Evolutionary conservation across 2,113 vertebrate species (phyloP), one percentile per base, ranked within the genome.

Genomic region (Potamarius usumacintae): DNA sequence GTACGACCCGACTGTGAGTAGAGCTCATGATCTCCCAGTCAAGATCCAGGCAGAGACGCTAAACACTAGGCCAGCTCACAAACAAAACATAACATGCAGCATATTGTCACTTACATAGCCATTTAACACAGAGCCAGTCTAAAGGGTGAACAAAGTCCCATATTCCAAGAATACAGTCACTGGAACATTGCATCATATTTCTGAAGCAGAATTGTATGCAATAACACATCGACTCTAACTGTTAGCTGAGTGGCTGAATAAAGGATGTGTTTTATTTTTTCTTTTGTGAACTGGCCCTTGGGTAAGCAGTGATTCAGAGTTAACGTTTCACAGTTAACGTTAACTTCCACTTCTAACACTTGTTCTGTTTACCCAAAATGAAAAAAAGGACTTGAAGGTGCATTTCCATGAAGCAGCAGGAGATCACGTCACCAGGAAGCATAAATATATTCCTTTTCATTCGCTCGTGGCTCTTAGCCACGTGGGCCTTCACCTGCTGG

Each of bases 351-450:
- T 92, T 93, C 88, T 84, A 88, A 93, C 81, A 74, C 15, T 78
- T 34, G 82, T 87, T 90, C 77, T 92, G 90, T 94, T 92, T 90
- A 91, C 78, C 74, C 78, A 83, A 79, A 91, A 93, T 86, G 27
- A 87, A 88, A 82, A 88, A 92, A 88, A 4, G 42, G 88, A 90
- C 84, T 88, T 92, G 25, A 93, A 91, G 88, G 50, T 53, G 7
- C 14, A 89, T 94, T 93, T 92, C 88, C 85, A 92, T 92, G 87
- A 89, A 91, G 89, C 86, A 83, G 90, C 69, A 12, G 89, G 85
- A 85, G 87, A 90, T 62, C 48, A 77, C 25, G 7, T 22, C 55
- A 17, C 84, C 88, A 79, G 30, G 90, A 85, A 90, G 77, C 65
- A 27, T 83, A 65, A 92, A 89, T 42, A 50, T 79, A 86, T 85